phyloP scores from a whole-genome alignment of 37 sponge, comb jelly and placozoan species.

The Petrosia ficiformis region DNA sequence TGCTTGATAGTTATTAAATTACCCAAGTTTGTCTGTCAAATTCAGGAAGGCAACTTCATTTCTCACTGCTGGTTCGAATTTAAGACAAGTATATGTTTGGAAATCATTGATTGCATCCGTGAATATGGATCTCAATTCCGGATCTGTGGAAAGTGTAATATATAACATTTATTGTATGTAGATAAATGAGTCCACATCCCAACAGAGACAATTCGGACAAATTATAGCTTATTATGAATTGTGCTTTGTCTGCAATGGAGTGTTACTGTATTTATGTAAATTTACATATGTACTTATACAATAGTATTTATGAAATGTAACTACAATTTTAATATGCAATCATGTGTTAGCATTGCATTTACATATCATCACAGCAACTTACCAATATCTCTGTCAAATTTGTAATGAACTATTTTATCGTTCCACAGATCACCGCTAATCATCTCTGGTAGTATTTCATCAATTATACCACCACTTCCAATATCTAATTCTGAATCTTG shows the following conservation, averaged over 20 bases:
- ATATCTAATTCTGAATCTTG: background rate
- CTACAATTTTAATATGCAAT: background rate
- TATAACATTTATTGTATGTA: background rate
- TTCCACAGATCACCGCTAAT: slow-evolving; percentile 4
- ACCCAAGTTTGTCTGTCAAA: slow-evolving; percentile 15
- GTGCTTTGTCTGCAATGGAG: no score
- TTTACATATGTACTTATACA: no score
- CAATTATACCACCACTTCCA: background rate
- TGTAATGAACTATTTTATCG: slow-evolving; percentile 18
- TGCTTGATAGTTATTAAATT: background rate
- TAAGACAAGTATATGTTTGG: slow-evolving; percentile 28
- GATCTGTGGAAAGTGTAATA: background rate
- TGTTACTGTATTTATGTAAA: no score
- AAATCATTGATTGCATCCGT: slow-evolving; percentile 16
- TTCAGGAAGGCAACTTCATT: slow-evolving; percentile 6
- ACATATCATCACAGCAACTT: no score
- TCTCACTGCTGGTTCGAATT: slow-evolving; percentile 14
- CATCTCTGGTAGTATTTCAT: background rate
- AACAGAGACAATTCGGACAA: no score
- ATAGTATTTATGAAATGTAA: no score
- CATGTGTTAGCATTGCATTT: no score
- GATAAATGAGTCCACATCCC: no score
- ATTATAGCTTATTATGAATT: no score
- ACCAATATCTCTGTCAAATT: slow-evolving; percentile 17
- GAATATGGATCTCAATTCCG: background rate